Evolutionary conservation across 1,140 invertebrate genomes (phyloP), one percentile per base, ranked within the genome.

Genomic region (Drosophila kepulauana): DNA sequence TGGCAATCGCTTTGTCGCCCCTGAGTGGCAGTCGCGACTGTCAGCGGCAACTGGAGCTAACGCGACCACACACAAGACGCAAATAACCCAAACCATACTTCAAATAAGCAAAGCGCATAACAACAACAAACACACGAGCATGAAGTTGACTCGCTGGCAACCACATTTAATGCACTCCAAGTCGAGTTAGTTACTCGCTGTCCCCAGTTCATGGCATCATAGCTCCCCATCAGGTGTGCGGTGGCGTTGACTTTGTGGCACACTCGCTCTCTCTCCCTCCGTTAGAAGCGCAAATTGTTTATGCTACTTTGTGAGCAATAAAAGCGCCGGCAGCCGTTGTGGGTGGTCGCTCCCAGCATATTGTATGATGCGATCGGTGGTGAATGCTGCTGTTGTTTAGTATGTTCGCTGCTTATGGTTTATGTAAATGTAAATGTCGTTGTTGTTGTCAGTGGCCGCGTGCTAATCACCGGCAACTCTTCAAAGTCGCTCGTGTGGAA

Each of bases 261-360:
- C 15, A 8, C 15, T 43, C 2, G 6, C 46, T 6, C 38, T 41
- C 20, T n/a, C n/a, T 7, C 28, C 30, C 33, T 5, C 7, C 20
- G 65, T 68, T 82, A 74, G 79, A 82, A 82, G 84, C 79, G 74
- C 68, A 78, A 89, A 85, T 89, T 89, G 85, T 89, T 89, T 89
- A 89, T 72, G 85, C 85, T 89, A 89, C 85, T 89, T 89, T 72
- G 74, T 70, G 75, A 84, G 85, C 85, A 89, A 89, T 89, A 89
- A 89, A 89, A 89, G 81, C 78, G 57, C 72, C 71, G 80, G 10
- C 62, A 64, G 61, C 49, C 58, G 38, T 66, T 81, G 81, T 89
- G 85, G 85, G 81, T 89, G 85, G 85, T 89, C 81, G n/a, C 45
- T 57, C 61, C 30, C 30, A 63, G 61, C 59, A 58, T 79, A 79